Evolutionary conservation across 2,113 vertebrate species (phyloP).

Genomic region (Melanerpes formicivorus): DNA sequence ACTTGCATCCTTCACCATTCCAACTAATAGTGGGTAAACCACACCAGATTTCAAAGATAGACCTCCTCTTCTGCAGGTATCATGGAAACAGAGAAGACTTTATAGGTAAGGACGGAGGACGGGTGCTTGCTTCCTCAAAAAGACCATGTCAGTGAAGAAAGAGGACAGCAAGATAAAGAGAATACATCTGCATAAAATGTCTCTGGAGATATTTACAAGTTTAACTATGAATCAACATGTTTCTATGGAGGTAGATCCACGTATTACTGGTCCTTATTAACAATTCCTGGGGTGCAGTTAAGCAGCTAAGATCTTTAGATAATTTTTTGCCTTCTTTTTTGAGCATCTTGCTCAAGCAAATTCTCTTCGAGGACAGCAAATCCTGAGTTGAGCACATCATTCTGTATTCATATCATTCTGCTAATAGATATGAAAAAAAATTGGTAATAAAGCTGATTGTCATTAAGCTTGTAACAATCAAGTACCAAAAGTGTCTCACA

Average conservation of each 20-base stretch:
- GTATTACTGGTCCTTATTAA: neutral
- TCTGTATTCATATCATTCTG: neutral
- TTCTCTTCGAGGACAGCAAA: neutral
- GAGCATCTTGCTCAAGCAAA: neutral
- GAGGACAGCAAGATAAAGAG: neutral
- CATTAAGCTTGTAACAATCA: neutral
- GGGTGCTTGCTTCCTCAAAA: neutral
- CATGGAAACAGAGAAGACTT: neutral
- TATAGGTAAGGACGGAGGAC: neutral
- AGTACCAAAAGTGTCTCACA: neutral
- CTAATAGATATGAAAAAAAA: neutral
- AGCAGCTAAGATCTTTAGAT: neutral
- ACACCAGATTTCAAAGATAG: neutral
- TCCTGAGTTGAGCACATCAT: neutral
- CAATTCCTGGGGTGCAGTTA: neutral
- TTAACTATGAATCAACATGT: neutral
- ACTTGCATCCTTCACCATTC: neutral
- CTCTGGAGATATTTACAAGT: neutral
- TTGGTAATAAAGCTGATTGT: neutral
- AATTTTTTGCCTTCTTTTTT: constrained; percentile 15
- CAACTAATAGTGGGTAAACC: neutral
- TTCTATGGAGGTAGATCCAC: neutral
- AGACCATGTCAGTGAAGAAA: neutral
- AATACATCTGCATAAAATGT: neutral
- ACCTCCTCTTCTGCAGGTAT: neutral